Evolutionary conservation across 1,140 invertebrate species (phyloP).

Genomic region (Caligus rogercresseyi): DNA sequence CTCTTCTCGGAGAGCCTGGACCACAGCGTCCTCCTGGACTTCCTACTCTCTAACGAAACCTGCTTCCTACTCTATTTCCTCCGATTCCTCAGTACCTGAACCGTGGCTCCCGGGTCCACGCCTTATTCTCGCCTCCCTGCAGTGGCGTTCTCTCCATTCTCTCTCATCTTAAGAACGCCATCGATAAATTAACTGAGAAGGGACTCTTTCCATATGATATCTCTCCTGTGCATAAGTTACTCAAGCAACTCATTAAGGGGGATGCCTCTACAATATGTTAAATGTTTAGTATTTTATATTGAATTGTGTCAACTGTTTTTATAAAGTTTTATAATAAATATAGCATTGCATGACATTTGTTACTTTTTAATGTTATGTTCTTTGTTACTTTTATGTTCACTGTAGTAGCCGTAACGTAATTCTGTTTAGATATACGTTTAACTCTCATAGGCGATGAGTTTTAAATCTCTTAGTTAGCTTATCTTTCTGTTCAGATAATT

Average conservation of each 20-base stretch:
- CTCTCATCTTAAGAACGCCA: conserved; percentile 29
- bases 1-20: conserved; percentile 1
- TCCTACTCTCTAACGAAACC: conserved; percentile 73
- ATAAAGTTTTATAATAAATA: too few species aligned
- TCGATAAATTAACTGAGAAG: conserved; percentile 58
- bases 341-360: too few species aligned
- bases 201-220: conserved; percentile 76
- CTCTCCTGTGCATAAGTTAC: conserved; percentile 57
- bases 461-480: too few species aligned
- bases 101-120: not conserved
- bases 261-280: too few species aligned
- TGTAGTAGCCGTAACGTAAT: too few species aligned
- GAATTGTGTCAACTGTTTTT: too few species aligned
- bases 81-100: conserved; percentile 56
- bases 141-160: not conserved
- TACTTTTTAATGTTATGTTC: too few species aligned
- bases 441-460: too few species aligned
- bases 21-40: conserved; percentile 48
- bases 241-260: conserved; percentile 40
- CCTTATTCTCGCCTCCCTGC: not conserved
- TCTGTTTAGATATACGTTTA: too few species aligned
- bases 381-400: too few species aligned
- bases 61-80: conserved; percentile 71
- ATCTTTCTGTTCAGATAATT: too few species aligned
- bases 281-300: too few species aligned